These are phyloP conservation scores for Eristalis arbustorum DNA, from an alignment of 2,888 invertebrate genomes.

Conservation along the genomic window DNA sequence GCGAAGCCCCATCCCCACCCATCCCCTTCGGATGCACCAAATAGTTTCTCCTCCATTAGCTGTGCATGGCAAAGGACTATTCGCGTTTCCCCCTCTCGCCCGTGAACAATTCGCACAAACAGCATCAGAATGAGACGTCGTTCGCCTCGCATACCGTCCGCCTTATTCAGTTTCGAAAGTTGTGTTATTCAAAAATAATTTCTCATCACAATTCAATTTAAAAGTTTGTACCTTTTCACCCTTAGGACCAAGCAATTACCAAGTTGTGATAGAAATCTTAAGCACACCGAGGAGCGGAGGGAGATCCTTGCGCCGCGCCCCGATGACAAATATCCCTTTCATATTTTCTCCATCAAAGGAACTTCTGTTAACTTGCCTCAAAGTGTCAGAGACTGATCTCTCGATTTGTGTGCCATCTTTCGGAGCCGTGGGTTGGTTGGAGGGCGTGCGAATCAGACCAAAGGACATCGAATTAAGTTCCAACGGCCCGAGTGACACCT, in stretches of 20 bases:
- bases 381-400: slow-evolving; percentile 1
- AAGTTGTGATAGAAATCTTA: slow-evolving; percentile 65
- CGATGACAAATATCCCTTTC: slow-evolving; percentile 51
- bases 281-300: slow-evolving; percentile 4
- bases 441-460: neutral
- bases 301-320: slow-evolving; percentile 30
- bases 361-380: slow-evolving; percentile 42
- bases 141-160: neutral
- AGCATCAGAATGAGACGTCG: neutral
- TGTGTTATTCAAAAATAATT: slow-evolving; percentile 61
- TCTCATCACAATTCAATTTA: slow-evolving; percentile 58
- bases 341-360: slow-evolving; percentile 30
- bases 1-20: neutral
- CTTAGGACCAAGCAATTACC: slow-evolving; percentile 47
- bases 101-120: too few species aligned
- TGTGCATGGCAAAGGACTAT: neutral
- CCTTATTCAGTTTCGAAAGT: slow-evolving; percentile 20
- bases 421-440: too few species aligned
- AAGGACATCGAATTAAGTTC: slow-evolving; percentile 48
- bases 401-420: neutral
- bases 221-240: slow-evolving; percentile 58
- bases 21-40: neutral
- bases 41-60: neutral
- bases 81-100: too few species aligned
- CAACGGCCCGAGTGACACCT: slow-evolving; percentile 17